These are phyloP conservation scores for Elaphurus davidianus DNA, from an alignment of 2,113 vertebrate genomes.

Conservation along the genomic window DNA sequence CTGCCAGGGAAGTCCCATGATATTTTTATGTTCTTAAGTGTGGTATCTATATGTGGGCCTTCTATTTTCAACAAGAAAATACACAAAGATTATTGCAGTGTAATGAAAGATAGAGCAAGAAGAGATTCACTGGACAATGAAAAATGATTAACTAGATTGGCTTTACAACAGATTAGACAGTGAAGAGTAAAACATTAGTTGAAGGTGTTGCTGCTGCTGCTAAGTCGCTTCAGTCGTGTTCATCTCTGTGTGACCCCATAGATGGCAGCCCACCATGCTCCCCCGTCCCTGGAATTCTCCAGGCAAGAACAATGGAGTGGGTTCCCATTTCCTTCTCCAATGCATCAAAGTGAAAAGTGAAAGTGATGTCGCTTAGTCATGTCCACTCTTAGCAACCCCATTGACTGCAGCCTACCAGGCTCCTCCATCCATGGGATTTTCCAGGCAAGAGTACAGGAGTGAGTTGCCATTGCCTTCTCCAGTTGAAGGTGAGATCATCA, in stretches of 20 bases:
- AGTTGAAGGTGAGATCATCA: not conserved
- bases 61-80: not conserved
- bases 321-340: not conserved
- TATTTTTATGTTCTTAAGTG: not conserved
- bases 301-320: not conserved
- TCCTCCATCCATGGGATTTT: not conserved
- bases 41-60: not conserved
- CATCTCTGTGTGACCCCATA: not conserved
- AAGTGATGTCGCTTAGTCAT: fast-evolving
- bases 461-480: not conserved
- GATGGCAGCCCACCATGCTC: not conserved
- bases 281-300: not conserved
- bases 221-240: not conserved
- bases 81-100: not conserved
- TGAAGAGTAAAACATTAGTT: not conserved
- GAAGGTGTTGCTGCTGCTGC: not conserved
- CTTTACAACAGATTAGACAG: not conserved
- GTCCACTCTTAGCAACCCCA: not conserved
- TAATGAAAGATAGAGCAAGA: not conserved
- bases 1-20: not conserved
- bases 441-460: not conserved
- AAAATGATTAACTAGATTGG: not conserved
- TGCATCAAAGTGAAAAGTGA: not conserved
- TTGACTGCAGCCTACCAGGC: not conserved
- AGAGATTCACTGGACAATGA: not conserved